These are phyloP conservation scores for Aurelia aurita complex sp. Pacific DNA, from an alignment of 30 jellyfish, hydroid and myxozoan species.

Conservation along the genomic window DNA sequence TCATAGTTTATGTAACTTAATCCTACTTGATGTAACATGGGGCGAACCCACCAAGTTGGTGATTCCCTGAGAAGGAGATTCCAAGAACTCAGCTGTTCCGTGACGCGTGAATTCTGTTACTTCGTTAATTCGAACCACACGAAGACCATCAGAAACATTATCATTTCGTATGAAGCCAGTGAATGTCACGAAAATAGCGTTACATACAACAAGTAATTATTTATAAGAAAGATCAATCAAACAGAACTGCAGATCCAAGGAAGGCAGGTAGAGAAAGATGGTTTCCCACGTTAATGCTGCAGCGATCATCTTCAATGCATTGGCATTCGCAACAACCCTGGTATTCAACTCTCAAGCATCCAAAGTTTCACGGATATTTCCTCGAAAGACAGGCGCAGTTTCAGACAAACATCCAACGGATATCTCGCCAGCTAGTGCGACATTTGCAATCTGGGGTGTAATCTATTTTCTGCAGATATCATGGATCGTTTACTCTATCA, in stretches of 20 bases:
- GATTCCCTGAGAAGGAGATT: no score
- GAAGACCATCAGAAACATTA: no score
- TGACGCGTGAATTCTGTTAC: no score
- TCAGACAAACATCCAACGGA: conserved; percentile 51
- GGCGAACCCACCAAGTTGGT: no score
- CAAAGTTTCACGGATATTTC: conserved; percentile 54
- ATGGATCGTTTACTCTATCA: conserved; percentile 68
- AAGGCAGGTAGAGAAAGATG: neutral
- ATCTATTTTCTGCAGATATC: conserved; percentile 51
- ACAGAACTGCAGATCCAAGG: neutral
- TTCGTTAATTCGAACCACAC: no score
- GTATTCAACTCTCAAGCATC: conserved; percentile 48
- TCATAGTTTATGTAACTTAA: no score
- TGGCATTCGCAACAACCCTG: conserved; percentile 20
- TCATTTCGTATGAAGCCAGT: no score
- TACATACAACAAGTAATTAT: no score
- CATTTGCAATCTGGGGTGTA: conserved; percentile 86
- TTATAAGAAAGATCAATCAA: no score
- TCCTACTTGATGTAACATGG: no score
- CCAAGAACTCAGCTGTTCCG: no score
- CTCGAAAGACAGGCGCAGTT: conserved; percentile 62
- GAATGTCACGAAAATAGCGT: no score
- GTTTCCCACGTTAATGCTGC: conserved; percentile 25
- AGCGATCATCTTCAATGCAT: conserved; percentile 1
- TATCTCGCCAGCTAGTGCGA: conserved; percentile 75